A percentile compares a stretch with the other conserved stretches of the same genome.
These are phyloP conservation scores for Tokudaia muenninki DNA, from an alignment of 2,797 vertebrate species.

Conservation along the genomic window DNA sequence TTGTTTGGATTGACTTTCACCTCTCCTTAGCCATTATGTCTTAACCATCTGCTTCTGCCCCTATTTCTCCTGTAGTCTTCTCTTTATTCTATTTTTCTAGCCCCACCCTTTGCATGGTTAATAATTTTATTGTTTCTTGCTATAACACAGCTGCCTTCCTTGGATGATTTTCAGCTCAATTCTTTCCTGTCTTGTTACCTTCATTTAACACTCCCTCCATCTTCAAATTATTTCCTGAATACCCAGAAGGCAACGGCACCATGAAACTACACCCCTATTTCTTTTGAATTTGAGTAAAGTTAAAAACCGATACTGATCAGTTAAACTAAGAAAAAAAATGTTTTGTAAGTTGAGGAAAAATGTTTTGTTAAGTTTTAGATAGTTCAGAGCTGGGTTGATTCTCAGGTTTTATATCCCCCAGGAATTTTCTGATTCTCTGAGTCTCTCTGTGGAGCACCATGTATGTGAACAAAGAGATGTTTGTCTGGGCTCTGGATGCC, in stretches of 20 bases:
- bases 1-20: slow-evolving; percentile 12
- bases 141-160: neutral
- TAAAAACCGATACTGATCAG: slow-evolving; percentile 17
- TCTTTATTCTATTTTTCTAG: neutral
- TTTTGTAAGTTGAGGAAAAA: neutral
- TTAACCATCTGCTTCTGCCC: neutral
- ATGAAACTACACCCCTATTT: neutral
- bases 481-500: neutral
- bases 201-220: neutral
- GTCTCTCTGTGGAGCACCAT: neutral
- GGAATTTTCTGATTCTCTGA: slow-evolving; percentile 10
- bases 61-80: neutral
- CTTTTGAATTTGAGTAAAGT: slow-evolving; percentile 27
- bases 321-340: slow-evolving; percentile 47
- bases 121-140: slow-evolving; percentile 52
- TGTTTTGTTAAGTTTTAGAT: slow-evolving; percentile 24
- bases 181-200: neutral
- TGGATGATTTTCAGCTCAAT: neutral
- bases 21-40: neutral
- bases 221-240: neutral
- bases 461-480: neutral
- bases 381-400: slow-evolving; percentile 34
- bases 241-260: neutral
- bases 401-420: neutral
- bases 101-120: neutral